These are phyloP conservation scores for Nowickia ferox DNA, from an alignment of 2,888 invertebrate species.

Conservation along the genomic window DNA sequence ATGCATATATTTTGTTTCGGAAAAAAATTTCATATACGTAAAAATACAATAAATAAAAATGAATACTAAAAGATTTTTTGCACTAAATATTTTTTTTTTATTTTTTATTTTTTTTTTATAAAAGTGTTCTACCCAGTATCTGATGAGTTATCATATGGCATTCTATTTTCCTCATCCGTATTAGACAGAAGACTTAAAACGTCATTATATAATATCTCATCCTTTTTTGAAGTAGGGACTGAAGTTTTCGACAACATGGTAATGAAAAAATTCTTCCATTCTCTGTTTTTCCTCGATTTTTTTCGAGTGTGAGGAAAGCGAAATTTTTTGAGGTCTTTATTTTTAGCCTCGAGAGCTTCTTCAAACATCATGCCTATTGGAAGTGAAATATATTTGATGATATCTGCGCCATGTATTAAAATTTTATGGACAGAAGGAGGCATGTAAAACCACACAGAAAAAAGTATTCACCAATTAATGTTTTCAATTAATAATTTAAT, in stretches of 20 bases:
- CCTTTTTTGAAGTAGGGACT: conserved; percentile 9
- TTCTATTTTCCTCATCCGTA: conserved; percentile 16
- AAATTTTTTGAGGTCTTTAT: conserved; percentile 5
- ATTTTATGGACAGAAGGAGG: too few species aligned
- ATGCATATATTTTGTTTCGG: too few species aligned
- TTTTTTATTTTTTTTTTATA: too few species aligned
- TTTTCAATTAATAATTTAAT: too few species aligned
- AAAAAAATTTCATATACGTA: too few species aligned
- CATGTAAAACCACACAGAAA: too few species aligned
- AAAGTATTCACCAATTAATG: too few species aligned
- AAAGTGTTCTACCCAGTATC: too few species aligned
- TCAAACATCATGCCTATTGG: neutral
- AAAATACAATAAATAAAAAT: too few species aligned
- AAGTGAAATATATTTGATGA: neutral
- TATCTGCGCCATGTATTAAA: neutral
- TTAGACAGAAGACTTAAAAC: conserved; percentile 5
- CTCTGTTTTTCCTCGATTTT: conserved; percentile 1
- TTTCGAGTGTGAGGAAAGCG: neutral
- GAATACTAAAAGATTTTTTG: too few species aligned
- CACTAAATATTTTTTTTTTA: too few species aligned
- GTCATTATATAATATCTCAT: conserved; percentile 4
- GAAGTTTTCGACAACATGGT: conserved; percentile 27
- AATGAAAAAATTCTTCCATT: conserved; percentile 20
- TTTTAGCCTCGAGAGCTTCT: neutral
- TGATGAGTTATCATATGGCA: conserved; percentile 14